Percentiles rank a stretch among this genome's conserved stretches.
phyloP scores from a whole-genome alignment of 2,797 vertebrate species.

The Tapirus indicus region DNA sequence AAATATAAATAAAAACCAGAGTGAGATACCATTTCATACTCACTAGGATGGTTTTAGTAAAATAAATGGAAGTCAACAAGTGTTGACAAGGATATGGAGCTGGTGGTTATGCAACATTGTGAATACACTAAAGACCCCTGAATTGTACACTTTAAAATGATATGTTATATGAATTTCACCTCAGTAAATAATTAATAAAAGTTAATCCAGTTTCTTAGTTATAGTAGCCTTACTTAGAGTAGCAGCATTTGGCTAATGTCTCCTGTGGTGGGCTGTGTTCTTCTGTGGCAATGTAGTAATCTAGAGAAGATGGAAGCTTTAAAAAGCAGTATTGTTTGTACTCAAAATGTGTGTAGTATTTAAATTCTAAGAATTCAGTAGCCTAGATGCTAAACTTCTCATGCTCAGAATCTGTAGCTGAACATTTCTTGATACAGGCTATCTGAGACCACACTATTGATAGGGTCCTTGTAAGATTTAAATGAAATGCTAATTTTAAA shows the following conservation, averaged over 20 bases:
- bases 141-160: not conserved
- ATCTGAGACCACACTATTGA: not conserved
- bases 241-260: not conserved
- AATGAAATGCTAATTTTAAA: not conserved
- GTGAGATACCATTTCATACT: not conserved
- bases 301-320: not conserved
- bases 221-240: not conserved
- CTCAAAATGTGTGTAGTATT: not conserved
- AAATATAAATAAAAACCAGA: not conserved
- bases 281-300: not conserved
- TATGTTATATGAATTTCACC: not conserved
- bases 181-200: constrained; percentile 20
- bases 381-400: not conserved
- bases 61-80: constrained; percentile 27
- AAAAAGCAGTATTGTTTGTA: not conserved
- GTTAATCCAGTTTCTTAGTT: not conserved
- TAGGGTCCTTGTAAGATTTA: not conserved
- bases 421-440: not conserved
- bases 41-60: constrained; percentile 39
- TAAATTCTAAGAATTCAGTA: not conserved
- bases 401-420: not conserved
- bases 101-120: not conserved
- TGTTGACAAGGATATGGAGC: not conserved
- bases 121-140: not conserved
- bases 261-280: not conserved